phyloP scores from a whole-genome alignment of 1,140 invertebrate species.

The Lepidurus apus region DNA sequence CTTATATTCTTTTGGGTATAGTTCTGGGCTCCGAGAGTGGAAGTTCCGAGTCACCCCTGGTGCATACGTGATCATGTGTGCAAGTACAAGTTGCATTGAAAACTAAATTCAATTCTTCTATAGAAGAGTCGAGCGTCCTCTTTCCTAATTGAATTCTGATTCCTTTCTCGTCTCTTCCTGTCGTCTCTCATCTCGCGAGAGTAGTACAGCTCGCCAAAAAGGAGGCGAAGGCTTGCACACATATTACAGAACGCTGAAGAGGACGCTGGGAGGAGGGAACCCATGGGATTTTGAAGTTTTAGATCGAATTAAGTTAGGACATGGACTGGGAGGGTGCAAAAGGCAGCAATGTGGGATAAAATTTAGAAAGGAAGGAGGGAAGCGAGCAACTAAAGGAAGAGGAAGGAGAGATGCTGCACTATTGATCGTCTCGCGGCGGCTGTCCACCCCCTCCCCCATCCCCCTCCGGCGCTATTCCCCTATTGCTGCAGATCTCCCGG shows the following conservation, averaged over 20 bases:
- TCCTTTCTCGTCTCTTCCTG: background rate
- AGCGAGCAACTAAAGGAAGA: background rate
- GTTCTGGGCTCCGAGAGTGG: background rate
- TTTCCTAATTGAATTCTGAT: conserved; percentile 9
- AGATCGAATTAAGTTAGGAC: conserved; percentile 22
- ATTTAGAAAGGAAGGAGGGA: conserved; percentile 3
- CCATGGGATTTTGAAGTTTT: conserved; percentile 13
- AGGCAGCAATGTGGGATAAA: conserved; percentile 9
- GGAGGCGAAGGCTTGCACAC: background rate
- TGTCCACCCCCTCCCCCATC: background rate
- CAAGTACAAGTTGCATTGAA: background rate
- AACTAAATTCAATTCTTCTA: conserved; percentile 6
- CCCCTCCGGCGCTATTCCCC: background rate
- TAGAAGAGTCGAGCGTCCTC: background rate
- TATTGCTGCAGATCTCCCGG: background rate
- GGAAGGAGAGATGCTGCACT: conserved; percentile 9
- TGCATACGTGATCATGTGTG: conserved; percentile 14
- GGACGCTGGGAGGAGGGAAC: conserved; percentile 14
- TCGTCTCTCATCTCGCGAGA: background rate
- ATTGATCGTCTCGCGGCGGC: conserved; percentile 11
- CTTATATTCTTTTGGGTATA: too few relatives aligned
- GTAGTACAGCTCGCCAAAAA: background rate
- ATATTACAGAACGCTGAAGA: background rate
- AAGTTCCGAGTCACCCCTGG: background rate
- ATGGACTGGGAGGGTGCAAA: background rate